Evolutionary conservation across 2,113 vertebrate genomes (phyloP).

Genomic region (Mirounga angustirostris): DNA sequence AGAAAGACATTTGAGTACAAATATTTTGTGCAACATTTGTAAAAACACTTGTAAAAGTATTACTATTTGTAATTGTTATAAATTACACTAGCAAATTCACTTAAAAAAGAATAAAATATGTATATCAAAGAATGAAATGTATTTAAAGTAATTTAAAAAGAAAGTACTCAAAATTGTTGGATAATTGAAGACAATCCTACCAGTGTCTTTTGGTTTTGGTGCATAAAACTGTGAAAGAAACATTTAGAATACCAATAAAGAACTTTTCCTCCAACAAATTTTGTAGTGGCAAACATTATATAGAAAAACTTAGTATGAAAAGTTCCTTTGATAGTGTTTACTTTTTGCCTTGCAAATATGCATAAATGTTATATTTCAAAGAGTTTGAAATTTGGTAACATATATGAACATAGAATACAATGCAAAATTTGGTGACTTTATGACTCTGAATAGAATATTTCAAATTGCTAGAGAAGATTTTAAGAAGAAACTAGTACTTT

Average conservation of each 20-base stretch:
- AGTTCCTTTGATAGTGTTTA: neutral
- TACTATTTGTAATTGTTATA: neutral
- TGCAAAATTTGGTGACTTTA: neutral
- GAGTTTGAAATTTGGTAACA: slow-evolving; percentile 44
- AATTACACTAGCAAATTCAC: neutral
- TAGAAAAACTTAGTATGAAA: slow-evolving; percentile 15
- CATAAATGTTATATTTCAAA: neutral
- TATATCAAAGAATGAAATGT: neutral
- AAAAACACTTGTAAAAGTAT: slow-evolving; percentile 32
- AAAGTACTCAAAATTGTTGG: slow-evolving; percentile 26
- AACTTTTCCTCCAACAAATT: neutral
- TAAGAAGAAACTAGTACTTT: neutral
- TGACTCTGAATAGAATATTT: neutral
- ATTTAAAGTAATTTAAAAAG: slow-evolving; percentile 38
- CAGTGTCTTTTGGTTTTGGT: neutral
- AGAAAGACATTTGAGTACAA: neutral
- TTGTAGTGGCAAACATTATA: neutral
- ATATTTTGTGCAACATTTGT: neutral
- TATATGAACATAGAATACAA: neutral
- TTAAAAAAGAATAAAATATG: neutral
- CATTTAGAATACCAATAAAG: neutral
- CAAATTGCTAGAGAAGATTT: neutral
- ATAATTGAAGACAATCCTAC: neutral
- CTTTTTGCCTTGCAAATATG: slow-evolving; percentile 20
- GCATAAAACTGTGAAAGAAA: slow-evolving; percentile 22